Evolutionary conservation across 2,113 vertebrate genomes (phyloP).

Genomic region (Arothron firmamentum): DNA sequence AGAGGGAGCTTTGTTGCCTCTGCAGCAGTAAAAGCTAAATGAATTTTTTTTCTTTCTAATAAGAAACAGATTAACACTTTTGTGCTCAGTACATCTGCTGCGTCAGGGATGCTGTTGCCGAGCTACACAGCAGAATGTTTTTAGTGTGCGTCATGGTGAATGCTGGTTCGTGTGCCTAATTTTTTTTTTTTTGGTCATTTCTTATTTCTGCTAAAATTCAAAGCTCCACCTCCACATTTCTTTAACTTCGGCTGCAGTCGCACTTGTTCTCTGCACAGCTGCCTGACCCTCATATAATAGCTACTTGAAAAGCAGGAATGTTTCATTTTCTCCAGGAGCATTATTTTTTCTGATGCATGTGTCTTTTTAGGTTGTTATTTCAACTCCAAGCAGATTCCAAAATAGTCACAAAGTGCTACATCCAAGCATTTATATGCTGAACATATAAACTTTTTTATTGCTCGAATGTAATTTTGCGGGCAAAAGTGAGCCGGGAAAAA

Average conservation of each 20-base stretch:
- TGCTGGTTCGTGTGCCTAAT: neutral
- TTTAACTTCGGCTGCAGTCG: constrained; percentile 26
- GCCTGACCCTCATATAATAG: constrained; percentile 56
- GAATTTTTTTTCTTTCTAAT: too few species aligned
- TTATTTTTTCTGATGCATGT: constrained; percentile 62
- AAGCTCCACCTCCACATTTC: constrained; percentile 28
- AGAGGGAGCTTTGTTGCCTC: too few species aligned
- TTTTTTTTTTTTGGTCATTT: too few species aligned
- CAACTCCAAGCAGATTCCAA: constrained; percentile 39
- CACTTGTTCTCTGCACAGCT: constrained; percentile 55
- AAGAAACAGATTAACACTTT: too few species aligned
- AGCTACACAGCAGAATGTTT: too few species aligned
- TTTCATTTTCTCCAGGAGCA: constrained; percentile 45
- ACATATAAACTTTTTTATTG: constrained; percentile 67
- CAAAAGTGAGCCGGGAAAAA: constrained; percentile 33
- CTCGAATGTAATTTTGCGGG: constrained; percentile 61
- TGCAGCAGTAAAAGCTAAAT: too few species aligned
- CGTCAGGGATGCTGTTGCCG: too few species aligned
- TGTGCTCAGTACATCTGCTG: too few species aligned
- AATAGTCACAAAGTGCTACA: constrained; percentile 58
- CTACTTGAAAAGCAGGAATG: constrained; percentile 47
- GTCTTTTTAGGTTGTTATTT: constrained; percentile 61
- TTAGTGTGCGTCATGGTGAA: too few species aligned
- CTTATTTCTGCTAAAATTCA: neutral
- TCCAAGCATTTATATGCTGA: constrained; percentile 50